Conservation (phyloP, 2,113 vertebrate species). For the Cichladusa arquata region DNA sequence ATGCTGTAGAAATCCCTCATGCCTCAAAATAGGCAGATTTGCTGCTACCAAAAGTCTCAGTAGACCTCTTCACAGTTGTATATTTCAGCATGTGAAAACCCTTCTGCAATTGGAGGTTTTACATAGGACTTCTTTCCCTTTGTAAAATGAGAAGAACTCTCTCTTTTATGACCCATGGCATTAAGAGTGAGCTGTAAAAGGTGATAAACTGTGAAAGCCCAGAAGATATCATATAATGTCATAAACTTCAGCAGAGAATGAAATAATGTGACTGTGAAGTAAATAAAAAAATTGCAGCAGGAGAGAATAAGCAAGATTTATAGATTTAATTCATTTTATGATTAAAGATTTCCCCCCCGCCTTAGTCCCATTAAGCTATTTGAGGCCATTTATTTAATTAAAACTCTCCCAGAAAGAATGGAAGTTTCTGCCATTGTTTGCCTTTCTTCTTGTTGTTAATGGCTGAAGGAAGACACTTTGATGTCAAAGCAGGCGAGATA, state of each 20-base stretch:
- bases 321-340: conserved; percentile 9
- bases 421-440: background rate
- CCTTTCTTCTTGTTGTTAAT: background rate
- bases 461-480: background rate
- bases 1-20: background rate
- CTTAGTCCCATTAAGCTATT: background rate
- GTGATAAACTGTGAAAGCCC: conserved; percentile 12
- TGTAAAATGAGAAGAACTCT: background rate
- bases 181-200: background rate
- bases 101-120: background rate
- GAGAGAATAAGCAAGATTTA: background rate
- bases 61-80: background rate
- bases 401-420: background rate
- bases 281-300: background rate
- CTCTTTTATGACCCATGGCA: background rate
- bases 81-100: background rate
- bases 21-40: background rate
- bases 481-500: conserved; percentile 19
- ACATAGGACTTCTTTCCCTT: background rate
- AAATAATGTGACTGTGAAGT: background rate
- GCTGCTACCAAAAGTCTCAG: background rate
- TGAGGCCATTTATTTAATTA: conserved; percentile 29
- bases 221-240: background rate
- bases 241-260: background rate
- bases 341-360: background rate